These are phyloP conservation scores for Umimayanthus kanabou DNA, from an alignment of 92 coral and sea anemone genomes.

Conservation along the genomic window DNA sequence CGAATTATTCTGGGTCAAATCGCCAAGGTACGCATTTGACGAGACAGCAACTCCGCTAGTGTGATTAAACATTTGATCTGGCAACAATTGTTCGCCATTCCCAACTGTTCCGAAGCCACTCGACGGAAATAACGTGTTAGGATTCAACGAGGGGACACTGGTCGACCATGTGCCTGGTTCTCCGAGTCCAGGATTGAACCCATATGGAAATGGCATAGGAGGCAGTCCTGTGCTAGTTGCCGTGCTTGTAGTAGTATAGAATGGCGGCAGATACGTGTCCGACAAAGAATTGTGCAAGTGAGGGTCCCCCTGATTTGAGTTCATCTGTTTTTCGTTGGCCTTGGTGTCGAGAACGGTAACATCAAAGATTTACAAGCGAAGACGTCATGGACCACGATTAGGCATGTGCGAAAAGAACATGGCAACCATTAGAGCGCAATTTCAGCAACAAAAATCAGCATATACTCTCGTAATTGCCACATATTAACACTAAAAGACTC, in stretches of 20 bases:
- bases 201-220: constrained; percentile 95
- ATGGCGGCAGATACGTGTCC: constrained; percentile 92
- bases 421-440: constrained; percentile 68
- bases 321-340: constrained; percentile 74
- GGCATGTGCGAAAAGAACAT: constrained; percentile 67
- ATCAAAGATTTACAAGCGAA: constrained; percentile 38
- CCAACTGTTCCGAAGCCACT: constrained; percentile 86
- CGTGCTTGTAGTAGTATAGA: constrained; percentile 79
- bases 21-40: constrained; percentile 87
- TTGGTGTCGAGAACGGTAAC: constrained; percentile 33
- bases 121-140: constrained; percentile 90
- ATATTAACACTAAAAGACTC: constrained; percentile 22
- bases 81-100: constrained; percentile 86
- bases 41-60: constrained; percentile 90
- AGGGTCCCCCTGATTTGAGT: constrained; percentile 64
- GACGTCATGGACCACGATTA: constrained; percentile 50
- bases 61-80: constrained; percentile 91
- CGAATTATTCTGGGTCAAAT: constrained; percentile 80
- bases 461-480: constrained; percentile 12
- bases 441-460: constrained; percentile 22
- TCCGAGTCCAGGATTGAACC: constrained; percentile 86
- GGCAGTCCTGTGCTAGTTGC: constrained; percentile 92
- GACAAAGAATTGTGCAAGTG: constrained; percentile 77
- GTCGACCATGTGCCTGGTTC: constrained; percentile 98
- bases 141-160: constrained; percentile 73